phyloP scores from a whole-genome alignment of 2,888 invertebrate genomes.

The Cataglyphis altisquamis region DNA sequence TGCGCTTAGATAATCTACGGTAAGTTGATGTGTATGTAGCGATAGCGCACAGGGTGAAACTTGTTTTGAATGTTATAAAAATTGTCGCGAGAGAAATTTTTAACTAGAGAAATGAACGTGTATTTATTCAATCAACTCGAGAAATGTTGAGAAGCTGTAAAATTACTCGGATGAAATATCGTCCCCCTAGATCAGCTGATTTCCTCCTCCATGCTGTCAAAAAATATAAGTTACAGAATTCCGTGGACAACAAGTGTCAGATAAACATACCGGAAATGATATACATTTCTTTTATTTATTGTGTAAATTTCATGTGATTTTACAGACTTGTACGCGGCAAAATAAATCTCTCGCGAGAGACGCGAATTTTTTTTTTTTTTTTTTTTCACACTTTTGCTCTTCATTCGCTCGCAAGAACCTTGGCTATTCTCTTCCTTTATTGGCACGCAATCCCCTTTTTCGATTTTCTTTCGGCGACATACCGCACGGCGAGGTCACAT shows the following conservation, averaged over 20 bases:
- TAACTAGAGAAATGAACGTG: not conserved
- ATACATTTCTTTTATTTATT: not conserved
- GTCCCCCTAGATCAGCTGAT: not conserved
- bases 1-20: not conserved
- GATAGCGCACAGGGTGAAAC: not conserved
- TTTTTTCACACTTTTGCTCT: not conserved
- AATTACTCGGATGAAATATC: not conserved
- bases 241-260: not conserved
- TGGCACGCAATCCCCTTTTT: not conserved
- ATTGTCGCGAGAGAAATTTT: not conserved
- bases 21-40: not conserved
- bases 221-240: not conserved
- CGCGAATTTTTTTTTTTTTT: not conserved
- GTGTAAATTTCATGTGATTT: not conserved
- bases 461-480: slow-evolving; percentile 37
- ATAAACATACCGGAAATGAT: not conserved
- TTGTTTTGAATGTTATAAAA: not conserved
- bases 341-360: slow-evolving; percentile 18
- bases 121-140: not conserved
- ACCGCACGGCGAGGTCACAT: slow-evolving; percentile 10
- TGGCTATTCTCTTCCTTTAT: not conserved
- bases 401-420: slow-evolving; percentile 9
- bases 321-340: not conserved
- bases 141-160: not conserved
- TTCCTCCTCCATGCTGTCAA: not conserved